Evolutionary conservation across 2,888 invertebrate genomes (phyloP).

Genomic region (Pteria penguin): DNA sequence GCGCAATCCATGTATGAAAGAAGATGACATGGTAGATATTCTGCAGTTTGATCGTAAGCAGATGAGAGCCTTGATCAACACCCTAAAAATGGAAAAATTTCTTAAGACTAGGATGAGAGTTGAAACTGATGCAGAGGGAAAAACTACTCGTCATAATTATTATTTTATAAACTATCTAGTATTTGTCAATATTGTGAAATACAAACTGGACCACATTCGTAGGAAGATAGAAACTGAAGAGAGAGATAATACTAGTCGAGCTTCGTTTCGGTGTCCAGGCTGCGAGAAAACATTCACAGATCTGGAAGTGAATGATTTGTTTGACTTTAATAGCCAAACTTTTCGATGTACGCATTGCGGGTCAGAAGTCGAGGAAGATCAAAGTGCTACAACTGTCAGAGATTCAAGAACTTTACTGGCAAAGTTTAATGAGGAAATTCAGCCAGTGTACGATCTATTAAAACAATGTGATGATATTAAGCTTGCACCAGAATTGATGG

Average conservation of each 20-base stretch:
- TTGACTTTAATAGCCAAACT: conserved; percentile 69
- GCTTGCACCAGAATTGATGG: conserved; percentile 93
- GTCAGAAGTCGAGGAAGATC: conserved; percentile 95
- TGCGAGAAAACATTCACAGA: conserved; percentile 97
- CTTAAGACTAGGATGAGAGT: conserved; percentile 87
- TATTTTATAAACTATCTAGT: conserved; percentile 97
- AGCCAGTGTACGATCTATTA: conserved; percentile 92
- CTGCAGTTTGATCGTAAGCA: conserved; percentile 95
- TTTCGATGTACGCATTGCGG: conserved; percentile 89
- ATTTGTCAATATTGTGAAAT: conserved; percentile 98
- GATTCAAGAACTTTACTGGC: conserved; percentile 94
- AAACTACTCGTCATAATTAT: conserved; percentile 97
- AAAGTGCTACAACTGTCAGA: conserved; percentile 94
- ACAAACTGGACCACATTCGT: conserved; percentile 96
- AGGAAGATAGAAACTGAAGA: conserved; percentile 97
- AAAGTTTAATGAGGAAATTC: conserved; percentile 93
- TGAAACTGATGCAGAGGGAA: conserved; percentile 96
- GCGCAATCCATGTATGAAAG: conserved; percentile 90
- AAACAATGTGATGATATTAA: conserved; percentile 93
- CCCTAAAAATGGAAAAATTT: conserved; percentile 93
- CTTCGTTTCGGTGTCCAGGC: conserved; percentile 95
- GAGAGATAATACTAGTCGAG: conserved; percentile 94
- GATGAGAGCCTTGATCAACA: conserved; percentile 89
- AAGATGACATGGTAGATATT: conserved; percentile 87
- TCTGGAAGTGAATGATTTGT: conserved; percentile 86